Conservation (phyloP, 2,113 vertebrate species). For the Rutilus rutilus region DNA sequence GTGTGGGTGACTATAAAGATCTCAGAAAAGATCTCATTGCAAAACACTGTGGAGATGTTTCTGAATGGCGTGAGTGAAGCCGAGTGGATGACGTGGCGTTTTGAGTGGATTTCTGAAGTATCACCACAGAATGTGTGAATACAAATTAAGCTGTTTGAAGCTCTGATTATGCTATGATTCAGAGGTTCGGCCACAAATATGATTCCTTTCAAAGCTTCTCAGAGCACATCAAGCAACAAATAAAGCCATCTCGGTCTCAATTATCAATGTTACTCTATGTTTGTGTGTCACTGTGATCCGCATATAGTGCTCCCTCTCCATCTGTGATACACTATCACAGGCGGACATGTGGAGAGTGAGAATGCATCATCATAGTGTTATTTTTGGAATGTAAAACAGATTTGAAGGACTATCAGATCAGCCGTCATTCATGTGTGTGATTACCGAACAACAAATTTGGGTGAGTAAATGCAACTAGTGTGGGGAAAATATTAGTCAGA, state of each 20-base stretch:
- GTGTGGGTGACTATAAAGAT: neutral
- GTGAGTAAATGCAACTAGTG: neutral
- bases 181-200: neutral
- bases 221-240: neutral
- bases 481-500: neutral
- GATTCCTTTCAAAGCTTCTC: neutral
- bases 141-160: slow-evolving; percentile 5
- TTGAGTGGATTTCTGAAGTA: neutral
- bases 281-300: slow-evolving; percentile 3
- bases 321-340: neutral
- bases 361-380: slow-evolving; percentile 31
- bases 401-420: neutral
- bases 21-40: neutral
- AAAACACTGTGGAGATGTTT: neutral
- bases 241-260: neutral
- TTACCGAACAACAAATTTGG: neutral
- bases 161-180: neutral
- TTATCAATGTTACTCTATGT: neutral
- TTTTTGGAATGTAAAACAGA: slow-evolving; percentile 41
- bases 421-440: neutral
- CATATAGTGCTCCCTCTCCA: neutral
- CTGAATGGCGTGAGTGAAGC: neutral
- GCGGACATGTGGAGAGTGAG: neutral
- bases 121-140: neutral
- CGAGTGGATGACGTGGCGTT: neutral